phyloP scores from a whole-genome alignment of 1,140 invertebrate genomes.

The Asobara japonica region DNA sequence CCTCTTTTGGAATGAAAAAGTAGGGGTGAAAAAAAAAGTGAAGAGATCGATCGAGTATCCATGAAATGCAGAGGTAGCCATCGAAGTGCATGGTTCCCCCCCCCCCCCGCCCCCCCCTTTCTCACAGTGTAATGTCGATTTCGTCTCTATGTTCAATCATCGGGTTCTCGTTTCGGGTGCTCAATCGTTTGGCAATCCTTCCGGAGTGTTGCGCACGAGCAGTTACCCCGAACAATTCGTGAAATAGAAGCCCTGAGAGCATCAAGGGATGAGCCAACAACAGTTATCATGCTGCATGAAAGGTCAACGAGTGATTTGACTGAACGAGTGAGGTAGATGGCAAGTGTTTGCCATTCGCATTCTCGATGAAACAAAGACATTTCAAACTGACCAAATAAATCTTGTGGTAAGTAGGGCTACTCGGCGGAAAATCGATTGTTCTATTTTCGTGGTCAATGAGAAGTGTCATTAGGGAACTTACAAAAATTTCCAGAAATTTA shows the following conservation, averaged over 20 bases:
- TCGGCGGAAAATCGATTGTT: too few species aligned
- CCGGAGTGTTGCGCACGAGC: constrained; percentile 14
- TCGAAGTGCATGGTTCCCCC: background rate
- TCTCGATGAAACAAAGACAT: background rate
- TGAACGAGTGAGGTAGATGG: background rate
- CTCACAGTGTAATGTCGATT: background rate
- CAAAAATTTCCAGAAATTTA: too few species aligned
- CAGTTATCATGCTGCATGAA: constrained; percentile 3
- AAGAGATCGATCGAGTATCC: constrained; percentile 1
- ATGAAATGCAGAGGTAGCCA: constrained; percentile 11
- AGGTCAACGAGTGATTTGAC: constrained; percentile 11
- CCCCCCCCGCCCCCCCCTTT: too few species aligned
- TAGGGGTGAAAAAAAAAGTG: background rate
- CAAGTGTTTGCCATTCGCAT: background rate
- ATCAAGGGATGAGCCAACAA: constrained; percentile 8
- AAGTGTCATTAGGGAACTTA: too few species aligned
- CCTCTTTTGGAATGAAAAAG: background rate
- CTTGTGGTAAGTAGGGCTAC: too few species aligned
- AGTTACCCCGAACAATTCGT: constrained; percentile 6
- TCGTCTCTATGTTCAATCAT: constrained; percentile 15
- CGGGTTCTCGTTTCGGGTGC: constrained; percentile 3
- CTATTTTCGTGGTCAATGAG: too few species aligned
- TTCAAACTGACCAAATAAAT: background rate
- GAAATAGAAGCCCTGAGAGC: constrained; percentile 9
- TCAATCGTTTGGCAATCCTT: constrained; percentile 13